These are phyloP conservation scores for Ceramica pisi DNA, from an alignment of 2,888 invertebrate species.

Conservation along the genomic window DNA sequence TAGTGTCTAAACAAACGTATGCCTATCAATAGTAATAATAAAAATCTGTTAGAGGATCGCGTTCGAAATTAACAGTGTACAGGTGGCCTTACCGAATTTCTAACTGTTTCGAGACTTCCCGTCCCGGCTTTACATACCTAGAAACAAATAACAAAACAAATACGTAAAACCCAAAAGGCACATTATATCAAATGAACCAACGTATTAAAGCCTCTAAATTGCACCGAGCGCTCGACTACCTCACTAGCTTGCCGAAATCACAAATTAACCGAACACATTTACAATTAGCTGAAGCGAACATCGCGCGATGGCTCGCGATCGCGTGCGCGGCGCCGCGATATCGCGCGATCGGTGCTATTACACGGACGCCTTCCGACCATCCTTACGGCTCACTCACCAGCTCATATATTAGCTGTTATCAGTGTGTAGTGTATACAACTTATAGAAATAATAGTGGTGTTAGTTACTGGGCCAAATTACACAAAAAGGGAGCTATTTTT, in stretches of 20 bases:
- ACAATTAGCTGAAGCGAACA: constrained; percentile 53
- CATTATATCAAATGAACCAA: constrained; percentile 33
- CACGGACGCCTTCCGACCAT: constrained; percentile 66
- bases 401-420: constrained; percentile 61
- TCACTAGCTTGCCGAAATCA: constrained; percentile 52
- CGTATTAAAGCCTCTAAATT: constrained; percentile 46
- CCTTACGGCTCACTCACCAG: constrained; percentile 73
- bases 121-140: no score
- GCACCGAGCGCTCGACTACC: constrained; percentile 23
- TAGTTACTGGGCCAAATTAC: neutral
- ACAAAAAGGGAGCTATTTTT: neutral
- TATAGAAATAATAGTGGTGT: constrained; percentile 30
- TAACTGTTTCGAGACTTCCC: no score
- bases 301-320: constrained; percentile 37
- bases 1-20: no score
- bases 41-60: no score
- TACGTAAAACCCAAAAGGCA: no score
- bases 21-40: no score
- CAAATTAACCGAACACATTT: constrained; percentile 59
- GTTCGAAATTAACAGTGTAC: no score
- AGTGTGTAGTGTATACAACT: constrained; percentile 35
- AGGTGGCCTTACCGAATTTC: no score
- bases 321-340: constrained; percentile 66
- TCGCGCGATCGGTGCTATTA: constrained; percentile 71
- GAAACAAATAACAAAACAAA: no score